phyloP scores from a whole-genome alignment of 2,113 vertebrate genomes.

The Takifugu flavidus region DNA sequence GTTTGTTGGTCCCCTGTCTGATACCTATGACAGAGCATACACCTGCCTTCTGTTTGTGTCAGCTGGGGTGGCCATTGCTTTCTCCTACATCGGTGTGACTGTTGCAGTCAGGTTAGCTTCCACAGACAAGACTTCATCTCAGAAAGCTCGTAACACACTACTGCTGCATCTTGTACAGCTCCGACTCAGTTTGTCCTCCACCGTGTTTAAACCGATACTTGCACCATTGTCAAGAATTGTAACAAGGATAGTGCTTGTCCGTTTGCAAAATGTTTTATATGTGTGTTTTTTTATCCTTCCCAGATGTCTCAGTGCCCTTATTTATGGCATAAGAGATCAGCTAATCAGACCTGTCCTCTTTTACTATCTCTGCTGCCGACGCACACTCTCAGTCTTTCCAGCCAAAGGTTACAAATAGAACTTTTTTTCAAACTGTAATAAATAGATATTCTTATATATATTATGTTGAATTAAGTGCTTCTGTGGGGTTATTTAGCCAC shows the following conservation, averaged over 20 bases:
- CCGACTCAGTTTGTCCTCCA: constrained; percentile 48
- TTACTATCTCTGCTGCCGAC: constrained; percentile 13
- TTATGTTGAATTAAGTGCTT: too few relatives aligned
- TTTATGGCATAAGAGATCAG: constrained; percentile 53
- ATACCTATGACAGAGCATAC: constrained; percentile 25
- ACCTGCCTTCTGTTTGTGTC: constrained; percentile 44
- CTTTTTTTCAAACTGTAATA: not conserved
- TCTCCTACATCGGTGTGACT: constrained; percentile 57
- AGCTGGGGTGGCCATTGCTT: constrained; percentile 28
- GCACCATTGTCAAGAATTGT: fast-evolving
- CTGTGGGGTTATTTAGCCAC: too few relatives aligned
- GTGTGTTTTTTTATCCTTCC: constrained; percentile 28
- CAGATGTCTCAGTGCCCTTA: constrained; percentile 48
- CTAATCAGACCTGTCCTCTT: constrained; percentile 33
- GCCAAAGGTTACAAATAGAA: not conserved
- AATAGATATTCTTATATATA: not conserved
- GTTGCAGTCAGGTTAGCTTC: constrained; percentile 57
- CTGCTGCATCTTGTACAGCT: constrained; percentile 63
- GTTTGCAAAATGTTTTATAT: constrained; percentile 36
- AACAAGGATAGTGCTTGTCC: not conserved
- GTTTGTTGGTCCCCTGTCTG: not conserved
- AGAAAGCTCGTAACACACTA: constrained; percentile 56
- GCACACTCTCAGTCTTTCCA: not conserved
- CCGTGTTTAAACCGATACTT: constrained; percentile 28
- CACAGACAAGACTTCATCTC: constrained; percentile 42